Base-by-base conservation (phyloP, 2,888 invertebrate genomes). In the Conchocele bisecta region DNA sequence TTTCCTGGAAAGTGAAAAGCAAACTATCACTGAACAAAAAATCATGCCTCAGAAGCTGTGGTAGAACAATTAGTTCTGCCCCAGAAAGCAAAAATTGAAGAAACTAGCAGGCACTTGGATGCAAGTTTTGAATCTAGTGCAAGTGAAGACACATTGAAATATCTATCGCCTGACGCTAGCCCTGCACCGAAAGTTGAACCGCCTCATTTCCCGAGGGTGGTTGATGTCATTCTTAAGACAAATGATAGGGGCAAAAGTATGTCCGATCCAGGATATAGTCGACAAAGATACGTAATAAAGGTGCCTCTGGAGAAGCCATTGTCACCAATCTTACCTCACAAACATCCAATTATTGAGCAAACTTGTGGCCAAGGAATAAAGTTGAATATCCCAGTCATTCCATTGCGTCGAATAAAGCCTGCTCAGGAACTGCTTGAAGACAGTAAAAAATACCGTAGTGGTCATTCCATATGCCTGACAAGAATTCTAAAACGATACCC, bases 361-460 rank as follows among this genome's bases (percentile, higher is more conserved):
- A 31, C 54, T 11, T 54, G 74, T 64, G 68, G 70, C 65, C 77
- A 78, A 39, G 65, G 73, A 57, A 67, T 74, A 56, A 72, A 59
- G 39, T 53, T 79, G 28, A 73, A 74, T 64, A 72, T 78, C 60
- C 70, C 81, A 33, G 65, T 78, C 61, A 77, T 74, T 75, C 84
- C 86, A 51, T 78, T 84, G 13, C 79, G 83, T 35, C 72, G 85
- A 51, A 83, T 89, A 35, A 88, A 88, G 74, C 88, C 89, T 11
- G 89, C 89, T 39, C 85, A 86, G 46, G 89, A 89, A 66, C 83
- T 89, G 35, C 78, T 89, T 64, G 81, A 89, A 50, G 89, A 89
- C 60, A 87, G 87, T 75, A 84, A 86, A 66, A 81, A 84, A 39
- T 87, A 86, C 63, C 72, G 86, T 67, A 84, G 84, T 68, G 87